Evolutionary conservation across 2,888 invertebrate genomes (phyloP), one percentile per base, ranked within the genome.

Genomic region (Arenicola marina): DNA sequence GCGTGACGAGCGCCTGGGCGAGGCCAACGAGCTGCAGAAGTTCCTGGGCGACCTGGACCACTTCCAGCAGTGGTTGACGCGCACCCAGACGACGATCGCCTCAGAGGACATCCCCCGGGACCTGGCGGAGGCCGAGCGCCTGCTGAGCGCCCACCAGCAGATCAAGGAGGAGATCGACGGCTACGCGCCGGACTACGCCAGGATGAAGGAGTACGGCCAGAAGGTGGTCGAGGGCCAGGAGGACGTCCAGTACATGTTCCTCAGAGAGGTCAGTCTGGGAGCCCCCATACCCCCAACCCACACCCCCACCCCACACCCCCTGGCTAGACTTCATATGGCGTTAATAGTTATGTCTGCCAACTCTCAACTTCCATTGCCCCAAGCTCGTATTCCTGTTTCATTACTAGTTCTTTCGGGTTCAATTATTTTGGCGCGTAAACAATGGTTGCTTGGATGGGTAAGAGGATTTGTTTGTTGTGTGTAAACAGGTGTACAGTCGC

Each of bases 221-320:
- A 78, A 79, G 63, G 79, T 83, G 32, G 81, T 83, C 18, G 95
- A 72, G 90, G 82, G 81, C 58, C 93, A 83, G 91, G 69, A 72
- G 15, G 99, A 99, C 86, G 95, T 98, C 48, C 99, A 99, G 84
- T 99, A 99, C 86, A 98, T 99, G 98, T 99, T 99, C 92, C 87
- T 99, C 77, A 89, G 98, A 67, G 97, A 98, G 79, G 84, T 83
- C 32, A 32, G 60, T 59, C 2, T 2, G 38, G 38, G n/a, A n/a
- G n/a, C n/a, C n/a, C n/a, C n/a, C n/a, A n/a, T n/a, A n/a, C n/a
- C n/a, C n/a, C n/a, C n/a, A n/a, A n/a, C n/a, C n/a, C n/a, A n/a
- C n/a, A n/a, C n/a, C n/a, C n/a, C n/a, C n/a, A n/a, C n/a, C n/a
- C n/a, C n/a, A n/a, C n/a, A n/a, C n/a, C n/a, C n/a, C n/a, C n/a